Base-by-base conservation (phyloP, 2,113 vertebrate species). In the Lanius collurio region DNA sequence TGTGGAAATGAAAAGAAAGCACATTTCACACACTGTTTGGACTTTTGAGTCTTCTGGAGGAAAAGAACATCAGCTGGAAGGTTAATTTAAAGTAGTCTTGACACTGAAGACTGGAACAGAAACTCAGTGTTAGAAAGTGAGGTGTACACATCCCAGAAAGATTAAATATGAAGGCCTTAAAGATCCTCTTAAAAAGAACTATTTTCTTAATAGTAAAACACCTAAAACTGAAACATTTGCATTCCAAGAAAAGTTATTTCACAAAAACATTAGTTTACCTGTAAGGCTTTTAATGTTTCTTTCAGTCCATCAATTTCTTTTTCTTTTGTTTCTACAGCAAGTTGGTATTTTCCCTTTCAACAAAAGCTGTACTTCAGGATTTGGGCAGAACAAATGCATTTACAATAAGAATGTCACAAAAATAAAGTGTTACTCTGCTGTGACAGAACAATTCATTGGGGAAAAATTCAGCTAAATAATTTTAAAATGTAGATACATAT, bases 271-370 rank as follows among this genome's bases (percentile, higher is more conserved):
- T n/a, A 90, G n/a, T 76, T 91, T 98, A 99, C 99, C 99, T 99
- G 99, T 68, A 99, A 97, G 19, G 93, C 86, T 98, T 99, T 99
- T 80, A 99, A 96, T 86, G 99, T 98, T 97, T 99, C 99, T 87
- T 99, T 99, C 71, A 99, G 95, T 92, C 98, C 99, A 96, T 97
- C 98, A 47, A 99, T 98, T 98, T 99, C 99, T 96, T 98, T 99
- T 96, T 99, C 99, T 97, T 99, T 99, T 95, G 98, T 96, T 97
- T 99, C 98, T 49, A 97, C 96, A 94, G 93, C 98, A 97, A 99
- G 96, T 64, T 99, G 98, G 87, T 98, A 98, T 96, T 98, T 99
- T 91, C 98, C 99, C 99, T 99, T 97, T 87, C 97, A 98, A 96
- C n/a, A 95, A 94, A 97, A 95, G 86, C 6, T 31, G 2, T 76